A percentile compares a stretch with the other conserved stretches of the same genome.
Evolutionary conservation across 2,113 vertebrate genomes (phyloP).

Genomic region (Cynoglossus semilaevis): DNA sequence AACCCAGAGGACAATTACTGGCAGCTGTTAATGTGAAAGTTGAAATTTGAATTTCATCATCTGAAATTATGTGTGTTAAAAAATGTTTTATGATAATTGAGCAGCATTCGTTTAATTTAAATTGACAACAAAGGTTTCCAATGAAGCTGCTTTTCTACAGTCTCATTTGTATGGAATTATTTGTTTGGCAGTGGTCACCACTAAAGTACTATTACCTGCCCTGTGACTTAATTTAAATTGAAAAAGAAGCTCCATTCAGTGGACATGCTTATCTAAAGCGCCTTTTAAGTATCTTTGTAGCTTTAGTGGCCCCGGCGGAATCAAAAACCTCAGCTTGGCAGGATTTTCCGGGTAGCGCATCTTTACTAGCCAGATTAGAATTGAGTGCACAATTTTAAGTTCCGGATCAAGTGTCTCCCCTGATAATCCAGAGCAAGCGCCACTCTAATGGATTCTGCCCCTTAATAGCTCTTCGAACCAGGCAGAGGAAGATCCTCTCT

Average conservation of each 20-base stretch:
- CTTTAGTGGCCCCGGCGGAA: constrained; percentile 1
- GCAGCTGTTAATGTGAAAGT: constrained; percentile 9
- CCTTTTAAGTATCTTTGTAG: background rate
- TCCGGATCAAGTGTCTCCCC: constrained; percentile 14
- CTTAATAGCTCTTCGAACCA: constrained; percentile 39
- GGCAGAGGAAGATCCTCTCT: constrained; percentile 24
- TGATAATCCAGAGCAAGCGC: constrained; percentile 17
- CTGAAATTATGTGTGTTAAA: too few relatives aligned
- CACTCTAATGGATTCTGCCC: constrained; percentile 36
- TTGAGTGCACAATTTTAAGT: constrained; percentile 16
- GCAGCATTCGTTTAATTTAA: too few relatives aligned
- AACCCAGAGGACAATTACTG: background rate
- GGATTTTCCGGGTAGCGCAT: constrained; percentile 1
- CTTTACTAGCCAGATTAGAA: constrained; percentile 12
- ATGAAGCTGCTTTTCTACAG: too few relatives aligned
- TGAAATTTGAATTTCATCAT: too few relatives aligned
- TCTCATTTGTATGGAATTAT: background rate
- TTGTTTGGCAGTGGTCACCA: background rate
- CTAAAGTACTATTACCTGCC: background rate
- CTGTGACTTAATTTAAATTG: background rate
- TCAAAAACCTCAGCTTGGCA: constrained; percentile 4
- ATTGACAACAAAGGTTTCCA: too few relatives aligned
- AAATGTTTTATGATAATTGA: too few relatives aligned
- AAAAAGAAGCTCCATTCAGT: background rate
- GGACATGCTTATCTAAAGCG: background rate